Percentiles rank a stretch among this genome's conserved stretches.
These are phyloP conservation scores for Dicyrtoma fusca DNA, from an alignment of 2,888 invertebrate species.

Conservation along the genomic window DNA sequence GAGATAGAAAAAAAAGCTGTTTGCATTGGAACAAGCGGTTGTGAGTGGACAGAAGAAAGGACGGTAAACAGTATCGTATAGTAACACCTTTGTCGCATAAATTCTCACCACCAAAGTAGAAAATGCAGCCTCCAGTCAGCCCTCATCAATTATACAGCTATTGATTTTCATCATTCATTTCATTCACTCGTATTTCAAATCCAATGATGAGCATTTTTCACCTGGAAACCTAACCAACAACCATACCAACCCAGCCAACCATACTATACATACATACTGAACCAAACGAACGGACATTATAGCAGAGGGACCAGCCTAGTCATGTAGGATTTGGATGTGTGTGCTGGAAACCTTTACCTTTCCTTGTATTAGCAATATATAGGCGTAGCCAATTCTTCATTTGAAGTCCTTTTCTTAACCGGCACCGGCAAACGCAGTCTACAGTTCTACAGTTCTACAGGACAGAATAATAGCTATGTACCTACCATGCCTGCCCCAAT, in stretches of 20 bases:
- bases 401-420: slow-evolving; percentile 17
- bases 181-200: slow-evolving; percentile 18
- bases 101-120: slow-evolving; percentile 19
- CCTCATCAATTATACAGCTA: slow-evolving; percentile 50
- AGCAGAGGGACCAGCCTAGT: not conserved
- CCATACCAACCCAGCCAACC: not conserved
- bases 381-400: slow-evolving; percentile 30
- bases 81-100: slow-evolving; percentile 24
- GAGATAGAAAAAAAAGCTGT: slow-evolving; percentile 10
- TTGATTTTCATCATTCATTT: slow-evolving; percentile 43
- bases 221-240: slow-evolving; percentile 22
- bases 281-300: no score
- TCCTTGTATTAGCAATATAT: not conserved
- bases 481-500: no score
- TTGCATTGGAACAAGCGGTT: not conserved
- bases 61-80: not conserved
- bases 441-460: no score
- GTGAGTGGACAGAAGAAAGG: slow-evolving; percentile 17
- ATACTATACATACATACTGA: no score
- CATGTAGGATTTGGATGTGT: no score
- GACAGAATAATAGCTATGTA: no score
- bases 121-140: slow-evolving; percentile 25
- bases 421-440: slow-evolving; percentile 3
- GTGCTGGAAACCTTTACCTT: no score
- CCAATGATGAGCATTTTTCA: slow-evolving; percentile 25